Evolutionary conservation across 2,888 invertebrate species (phyloP), one percentile per base, ranked within the genome.

Genomic region (Thymelicus lineola): DNA sequence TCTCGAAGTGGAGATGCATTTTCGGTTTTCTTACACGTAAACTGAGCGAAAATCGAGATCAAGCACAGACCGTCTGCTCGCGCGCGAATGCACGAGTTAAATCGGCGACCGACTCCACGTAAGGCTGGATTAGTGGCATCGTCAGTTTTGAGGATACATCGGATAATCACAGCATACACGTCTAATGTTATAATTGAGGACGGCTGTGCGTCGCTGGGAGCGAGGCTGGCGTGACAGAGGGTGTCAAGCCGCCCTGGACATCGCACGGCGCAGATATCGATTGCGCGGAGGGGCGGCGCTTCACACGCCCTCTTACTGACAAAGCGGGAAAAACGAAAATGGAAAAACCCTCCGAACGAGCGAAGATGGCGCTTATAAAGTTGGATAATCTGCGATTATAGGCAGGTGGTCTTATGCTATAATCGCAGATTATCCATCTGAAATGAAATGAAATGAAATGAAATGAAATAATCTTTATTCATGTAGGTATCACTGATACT

Each of bases 1-100:
- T 97, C 91, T 99, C 99, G 90, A 98, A 98, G 94, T 98, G 98
- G 85, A 99, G 95, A 96, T 98, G 98, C 99, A 99, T 99, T 88
- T 87, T 91, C 72, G 74, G 74, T 73, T 74, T 58, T 48, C 75
- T 77, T 76, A 79, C 83, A 81, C 80, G 75, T 80, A 73, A 81
- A 77, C 77, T 77, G 67, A 70, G 42, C 28, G 62, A 72, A 71
- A 78, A 78, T 80, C 59, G 71, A 20, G 36, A 68, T 68, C 58
- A 69, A 53, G 57, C 62, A 45, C 62, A 58, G 55, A 14, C 5
- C 15, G 58, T 46, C 14, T 15, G 57, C 10, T 48, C 69, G 68
- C 62, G 46, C 68, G 68, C 61, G 62, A 48, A 38, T 38, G 46
- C 1, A 57, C 46, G 20, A 35, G 6, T n/a, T 14, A 28, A n/a